Conservation (phyloP, 2,113 vertebrate species). For the Coptodon bakossiorum region DNA sequence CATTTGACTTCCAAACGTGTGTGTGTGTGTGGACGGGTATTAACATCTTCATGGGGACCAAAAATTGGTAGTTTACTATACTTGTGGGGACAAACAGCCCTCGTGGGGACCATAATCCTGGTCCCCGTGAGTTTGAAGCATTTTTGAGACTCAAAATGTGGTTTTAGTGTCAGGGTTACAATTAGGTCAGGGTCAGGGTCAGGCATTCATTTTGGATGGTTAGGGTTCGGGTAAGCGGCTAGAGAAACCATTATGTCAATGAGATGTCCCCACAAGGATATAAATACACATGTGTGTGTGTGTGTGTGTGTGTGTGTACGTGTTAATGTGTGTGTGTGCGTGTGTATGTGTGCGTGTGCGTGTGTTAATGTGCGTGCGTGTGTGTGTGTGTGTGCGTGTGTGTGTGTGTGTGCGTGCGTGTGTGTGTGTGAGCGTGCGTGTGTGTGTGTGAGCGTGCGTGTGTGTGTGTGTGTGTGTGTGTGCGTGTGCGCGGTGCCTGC, state of each 20-base stretch:
- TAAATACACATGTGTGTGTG: fast-evolving
- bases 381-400: too few species aligned
- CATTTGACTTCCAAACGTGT: neutral
- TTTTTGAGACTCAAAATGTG: neutral
- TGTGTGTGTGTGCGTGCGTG: too few species aligned
- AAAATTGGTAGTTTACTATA: neutral
- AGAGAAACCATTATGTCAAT: neutral
- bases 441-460: fast-evolving
- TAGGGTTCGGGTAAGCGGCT: neutral
- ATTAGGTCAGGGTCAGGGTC: fast-evolving
- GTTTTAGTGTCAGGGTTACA: neutral
- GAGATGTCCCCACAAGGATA: neutral
- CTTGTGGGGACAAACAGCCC: neutral
- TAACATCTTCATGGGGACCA: neutral
- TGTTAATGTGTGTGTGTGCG: too few species aligned
- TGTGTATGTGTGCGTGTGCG: too few species aligned
- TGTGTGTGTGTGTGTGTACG: too few species aligned
- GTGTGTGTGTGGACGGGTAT: neutral
- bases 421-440: too few species aligned
- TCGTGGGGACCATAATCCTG: neutral
- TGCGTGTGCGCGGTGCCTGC: neutral
- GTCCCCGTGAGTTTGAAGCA: neutral
- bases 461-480: fast-evolving
- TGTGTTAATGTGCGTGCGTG: too few species aligned
- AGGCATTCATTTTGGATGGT: neutral